Conservation (phyloP, 53 echinoderm and acorn worm species). For the Temnopleurus reevesii region DNA sequence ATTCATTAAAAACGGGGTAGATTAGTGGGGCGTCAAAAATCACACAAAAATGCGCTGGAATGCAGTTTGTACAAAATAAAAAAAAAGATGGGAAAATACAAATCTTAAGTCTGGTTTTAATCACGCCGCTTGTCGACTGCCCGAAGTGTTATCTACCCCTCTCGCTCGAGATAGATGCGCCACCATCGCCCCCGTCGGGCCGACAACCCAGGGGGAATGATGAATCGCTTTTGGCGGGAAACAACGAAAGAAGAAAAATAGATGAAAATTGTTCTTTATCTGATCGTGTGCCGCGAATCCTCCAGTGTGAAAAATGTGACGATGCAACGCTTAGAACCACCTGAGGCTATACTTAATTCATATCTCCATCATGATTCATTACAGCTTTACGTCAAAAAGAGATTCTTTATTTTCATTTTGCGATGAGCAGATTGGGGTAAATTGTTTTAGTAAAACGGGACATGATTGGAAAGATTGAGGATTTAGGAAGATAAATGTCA, state of each 20-base stretch:
- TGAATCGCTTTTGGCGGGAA: conserved; percentile 30
- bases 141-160: neutral
- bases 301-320: conserved; percentile 10
- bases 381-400: conserved; percentile 19
- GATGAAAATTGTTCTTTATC: conserved; percentile 12
- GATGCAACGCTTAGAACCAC: neutral
- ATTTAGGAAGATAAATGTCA: neutral
- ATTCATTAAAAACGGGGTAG: neutral
- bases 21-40: neutral
- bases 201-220: conserved; percentile 15
- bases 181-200: conserved; percentile 20
- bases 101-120: neutral
- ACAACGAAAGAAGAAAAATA: neutral
- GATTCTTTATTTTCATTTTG: neutral
- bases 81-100: neutral
- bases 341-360: conserved; percentile 17
- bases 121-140: neutral
- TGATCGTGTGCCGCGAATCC: conserved; percentile 31
- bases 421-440: neutral
- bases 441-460: conserved; percentile 44
- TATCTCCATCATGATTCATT: conserved; percentile 40
- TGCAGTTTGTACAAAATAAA: neutral
- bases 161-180: neutral
- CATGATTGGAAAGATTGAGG: conserved; percentile 20
- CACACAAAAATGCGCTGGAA: conserved; percentile 27